These are phyloP conservation scores for Dasyurus viverrinus DNA, from an alignment of 2,113 vertebrate genomes.

Conservation along the genomic window DNA sequence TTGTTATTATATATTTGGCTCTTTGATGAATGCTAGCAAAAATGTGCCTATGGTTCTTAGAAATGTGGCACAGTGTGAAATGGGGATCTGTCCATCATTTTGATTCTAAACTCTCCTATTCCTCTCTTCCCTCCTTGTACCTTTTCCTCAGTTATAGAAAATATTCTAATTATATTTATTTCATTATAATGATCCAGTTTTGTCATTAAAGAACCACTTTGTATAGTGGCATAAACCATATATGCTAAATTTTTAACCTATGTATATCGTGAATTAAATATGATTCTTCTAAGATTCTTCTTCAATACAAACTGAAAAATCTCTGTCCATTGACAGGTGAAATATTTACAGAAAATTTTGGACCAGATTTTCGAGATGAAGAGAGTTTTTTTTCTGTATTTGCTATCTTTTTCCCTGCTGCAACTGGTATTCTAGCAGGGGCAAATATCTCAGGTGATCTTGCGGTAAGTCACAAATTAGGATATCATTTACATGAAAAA, in stretches of 20 bases:
- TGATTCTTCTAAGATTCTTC: neutral
- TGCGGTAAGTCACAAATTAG: constrained; percentile 87
- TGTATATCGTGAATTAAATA: neutral
- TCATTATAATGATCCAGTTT: neutral
- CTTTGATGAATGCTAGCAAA: constrained; percentile 16
- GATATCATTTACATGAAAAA: neutral
- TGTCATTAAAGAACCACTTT: neutral
- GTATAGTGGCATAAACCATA: neutral
- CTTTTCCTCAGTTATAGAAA: neutral
- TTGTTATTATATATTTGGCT: constrained; percentile 21
- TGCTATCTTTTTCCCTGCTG: constrained; percentile 98
- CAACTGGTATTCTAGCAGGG: constrained; percentile 98
- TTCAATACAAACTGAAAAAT: constrained; percentile 7
- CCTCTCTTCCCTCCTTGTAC: neutral
- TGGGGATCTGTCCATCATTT: constrained; percentile 30
- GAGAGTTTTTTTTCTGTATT: constrained; percentile 97
- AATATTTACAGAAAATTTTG: constrained; percentile 97
- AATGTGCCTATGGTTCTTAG: constrained; percentile 4
- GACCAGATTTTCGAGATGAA: constrained; percentile 90
- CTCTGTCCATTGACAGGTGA: constrained; percentile 82
- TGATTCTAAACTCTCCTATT: neutral
- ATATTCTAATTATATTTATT: neutral
- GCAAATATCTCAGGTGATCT: constrained; percentile 99
- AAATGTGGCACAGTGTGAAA: neutral
- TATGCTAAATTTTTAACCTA: neutral